Percentiles rank a stretch among this genome's conserved stretches.
phyloP scores from a whole-genome alignment of 1,140 invertebrate genomes.

The Brachionus calyciflorus region DNA sequence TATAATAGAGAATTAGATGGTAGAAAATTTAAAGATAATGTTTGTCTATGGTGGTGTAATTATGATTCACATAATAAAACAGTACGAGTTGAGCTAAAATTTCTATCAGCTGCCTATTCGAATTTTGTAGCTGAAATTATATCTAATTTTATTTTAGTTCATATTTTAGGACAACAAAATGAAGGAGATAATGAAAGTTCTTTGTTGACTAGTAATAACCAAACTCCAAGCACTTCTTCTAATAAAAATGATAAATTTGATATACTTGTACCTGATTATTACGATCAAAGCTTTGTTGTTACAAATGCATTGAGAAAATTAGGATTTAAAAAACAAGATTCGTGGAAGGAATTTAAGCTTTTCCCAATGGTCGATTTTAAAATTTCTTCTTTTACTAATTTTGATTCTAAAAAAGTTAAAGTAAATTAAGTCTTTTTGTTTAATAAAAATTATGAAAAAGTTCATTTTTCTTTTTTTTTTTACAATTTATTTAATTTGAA shows the following conservation, averaged over 20 bases:
- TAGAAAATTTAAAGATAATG: neutral
- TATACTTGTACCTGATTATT: constrained; percentile 34
- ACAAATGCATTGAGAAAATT: constrained; percentile 8
- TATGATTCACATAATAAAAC: neutral
- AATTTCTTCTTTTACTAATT: neutral
- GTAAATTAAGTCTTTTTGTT: neutral
- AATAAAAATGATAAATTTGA: constrained; percentile 11
- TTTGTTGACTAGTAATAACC: neutral
- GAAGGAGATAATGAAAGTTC: neutral
- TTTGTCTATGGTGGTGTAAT: constrained; percentile 26
- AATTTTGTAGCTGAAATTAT: neutral
- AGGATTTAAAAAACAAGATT: constrained; percentile 1
- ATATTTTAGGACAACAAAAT: neutral
- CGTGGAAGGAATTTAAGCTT: constrained; percentile 37
- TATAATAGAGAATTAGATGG: constrained; percentile 15
- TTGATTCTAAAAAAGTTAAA: constrained; percentile 12
- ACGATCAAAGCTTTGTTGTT: neutral
- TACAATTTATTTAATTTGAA: neutral
- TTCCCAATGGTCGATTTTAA: constrained; percentile 41
- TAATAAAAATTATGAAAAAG: neutral
- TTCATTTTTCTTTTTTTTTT: neutral
- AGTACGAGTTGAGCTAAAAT: constrained; percentile 1
- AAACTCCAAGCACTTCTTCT: neutral
- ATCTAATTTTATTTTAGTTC: neutral
- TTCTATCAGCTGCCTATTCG: neutral